Base-by-base conservation (phyloP, 2,888 invertebrate genomes). In the Epinotia demarniana region DNA sequence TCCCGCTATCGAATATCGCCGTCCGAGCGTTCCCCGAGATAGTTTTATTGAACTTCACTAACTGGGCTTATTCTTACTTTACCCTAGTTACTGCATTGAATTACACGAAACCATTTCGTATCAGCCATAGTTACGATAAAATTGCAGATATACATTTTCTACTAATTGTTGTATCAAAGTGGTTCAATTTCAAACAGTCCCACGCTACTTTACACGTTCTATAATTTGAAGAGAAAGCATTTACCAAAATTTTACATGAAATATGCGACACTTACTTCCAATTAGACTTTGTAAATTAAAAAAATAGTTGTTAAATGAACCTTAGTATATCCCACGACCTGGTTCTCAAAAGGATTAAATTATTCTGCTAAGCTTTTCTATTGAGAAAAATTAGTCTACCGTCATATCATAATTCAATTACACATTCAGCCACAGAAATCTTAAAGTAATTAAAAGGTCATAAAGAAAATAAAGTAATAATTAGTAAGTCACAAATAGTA, bases 41-140 rank as follows among this genome's bases (percentile, higher is more conserved):
- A 77, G 73, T 76, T 77, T 73, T 73, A 76, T 76, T 68, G 73
- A 76, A 77, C 61, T 74, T 79, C 78, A 76, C 64, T 77, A 78
- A 80, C 78, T 77, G 76, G 82, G 82, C 78, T 80, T 72, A 78
- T 67, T 75, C 80, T 81, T 80, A 79, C 61, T 77, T 83, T 80
- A 80, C 76, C 74, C 71, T 53, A 66, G 57, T 71, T 69, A 63
- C 66, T 77, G 71, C 60, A 8, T 75, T 70, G 49, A 60, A 66
- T 73, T 73, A 39, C 60, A 53, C 53, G 23, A n/a, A 75, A 71
- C 33, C 70, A 58, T 70, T 69, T 39, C 12, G 58, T 43, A 75
- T 74, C 49, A 39, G 16, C 27, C 55, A 23, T 23, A 12, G 16
- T 57, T 23, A 55, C 69, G 46, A 66, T 66, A 66, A 60, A 43